Conservation (phyloP, 2,113 vertebrate species). For the Passer domesticus region DNA sequence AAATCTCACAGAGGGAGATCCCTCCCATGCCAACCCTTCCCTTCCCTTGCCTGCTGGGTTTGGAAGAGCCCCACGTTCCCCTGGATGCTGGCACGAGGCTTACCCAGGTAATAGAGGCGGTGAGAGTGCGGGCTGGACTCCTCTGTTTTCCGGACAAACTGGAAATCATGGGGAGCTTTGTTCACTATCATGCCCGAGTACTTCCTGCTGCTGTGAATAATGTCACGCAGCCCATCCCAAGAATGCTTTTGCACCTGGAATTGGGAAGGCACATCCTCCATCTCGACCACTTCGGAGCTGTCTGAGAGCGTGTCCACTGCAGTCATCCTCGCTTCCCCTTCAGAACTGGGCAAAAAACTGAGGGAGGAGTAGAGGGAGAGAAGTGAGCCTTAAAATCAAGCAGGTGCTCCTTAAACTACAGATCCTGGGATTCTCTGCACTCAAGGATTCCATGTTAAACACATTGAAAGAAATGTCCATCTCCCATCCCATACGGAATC, state of each 20-base stretch:
- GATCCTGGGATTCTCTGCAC: background rate
- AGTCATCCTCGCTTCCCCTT: conserved; percentile 82
- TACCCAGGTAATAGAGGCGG: conserved; percentile 93
- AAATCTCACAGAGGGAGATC: background rate
- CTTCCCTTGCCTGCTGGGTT: background rate
- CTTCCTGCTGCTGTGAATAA: conserved; percentile 94
- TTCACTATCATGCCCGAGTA: conserved; percentile 87
- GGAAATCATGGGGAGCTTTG: conserved; percentile 95
- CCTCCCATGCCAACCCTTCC: background rate
- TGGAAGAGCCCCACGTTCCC: background rate
- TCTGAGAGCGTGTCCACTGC: conserved; percentile 78
- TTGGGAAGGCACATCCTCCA: conserved; percentile 81
- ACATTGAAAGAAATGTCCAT: background rate
- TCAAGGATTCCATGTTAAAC: background rate
- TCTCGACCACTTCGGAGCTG: conserved; percentile 80
- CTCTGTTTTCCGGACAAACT: conserved; percentile 88
- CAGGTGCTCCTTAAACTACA: background rate
- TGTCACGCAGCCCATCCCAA: conserved; percentile 89
- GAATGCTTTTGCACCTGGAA: conserved; percentile 92
- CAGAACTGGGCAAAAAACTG: conserved; percentile 71
- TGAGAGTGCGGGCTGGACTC: conserved; percentile 88
- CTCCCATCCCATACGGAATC: background rate
- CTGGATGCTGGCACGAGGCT: background rate
- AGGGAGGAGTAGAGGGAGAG: background rate
- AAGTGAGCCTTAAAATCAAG: background rate